Percentiles rank a stretch among this genome's conserved stretches.
phyloP scores from a whole-genome alignment of 2,888 invertebrate species.

The Gandaritis pyraliata region DNA sequence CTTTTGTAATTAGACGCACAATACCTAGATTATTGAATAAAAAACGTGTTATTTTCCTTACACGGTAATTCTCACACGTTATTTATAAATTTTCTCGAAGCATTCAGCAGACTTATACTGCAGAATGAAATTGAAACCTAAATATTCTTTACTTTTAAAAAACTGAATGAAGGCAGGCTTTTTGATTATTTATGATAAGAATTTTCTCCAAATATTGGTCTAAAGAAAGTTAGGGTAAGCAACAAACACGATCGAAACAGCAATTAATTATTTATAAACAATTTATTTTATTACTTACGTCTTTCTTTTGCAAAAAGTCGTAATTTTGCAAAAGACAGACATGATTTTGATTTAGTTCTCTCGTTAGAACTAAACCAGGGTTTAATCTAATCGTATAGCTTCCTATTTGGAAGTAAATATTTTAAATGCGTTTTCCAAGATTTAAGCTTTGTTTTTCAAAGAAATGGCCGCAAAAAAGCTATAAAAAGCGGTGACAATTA shows the following conservation, averaged over 20 bases:
- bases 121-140: too few species aligned
- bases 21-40: conserved; percentile 9
- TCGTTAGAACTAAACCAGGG: conserved; percentile 27
- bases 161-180: too few species aligned
- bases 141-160: too few species aligned
- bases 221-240: too few species aligned
- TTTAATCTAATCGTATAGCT: conserved; percentile 16
- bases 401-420: neutral
- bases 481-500: neutral
- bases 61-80: conserved; percentile 18
- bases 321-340: conserved; percentile 29
- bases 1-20: conserved; percentile 19
- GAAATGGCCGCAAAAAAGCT: neutral
- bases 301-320: conserved; percentile 23
- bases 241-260: neutral
- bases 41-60: conserved; percentile 16
- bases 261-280: neutral
- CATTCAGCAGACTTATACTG: too few species aligned
- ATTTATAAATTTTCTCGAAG: conserved; percentile 18
- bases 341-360: conserved; percentile 27
- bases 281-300: neutral
- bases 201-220: too few species aligned
- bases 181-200: too few species aligned
- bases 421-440: conserved; percentile 18
- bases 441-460: neutral